Percentiles rank a stretch among this genome's conserved stretches.
Evolutionary conservation across 2,888 invertebrate species (phyloP).

Genomic region (Empis livida): DNA sequence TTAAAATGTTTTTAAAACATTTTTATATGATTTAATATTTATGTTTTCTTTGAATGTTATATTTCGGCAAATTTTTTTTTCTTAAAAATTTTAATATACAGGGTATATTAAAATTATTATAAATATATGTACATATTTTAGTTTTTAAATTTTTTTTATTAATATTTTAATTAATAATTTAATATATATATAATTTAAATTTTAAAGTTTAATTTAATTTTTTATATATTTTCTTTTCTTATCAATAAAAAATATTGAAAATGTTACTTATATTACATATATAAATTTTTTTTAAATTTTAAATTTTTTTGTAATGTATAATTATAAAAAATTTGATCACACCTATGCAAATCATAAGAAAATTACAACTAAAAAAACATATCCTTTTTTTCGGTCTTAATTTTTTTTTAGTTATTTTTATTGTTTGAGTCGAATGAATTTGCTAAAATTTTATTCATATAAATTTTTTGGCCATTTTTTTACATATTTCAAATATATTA

Average conservation of each 20-base stretch:
- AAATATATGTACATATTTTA: slow-evolving; percentile 7
- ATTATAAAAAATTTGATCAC: slow-evolving; percentile 11
- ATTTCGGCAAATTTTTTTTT: neutral
- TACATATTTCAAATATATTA: neutral
- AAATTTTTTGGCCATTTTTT: neutral
- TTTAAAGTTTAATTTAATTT: slow-evolving; percentile 1
- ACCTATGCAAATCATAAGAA: slow-evolving; percentile 13
- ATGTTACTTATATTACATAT: neutral
- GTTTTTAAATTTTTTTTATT: slow-evolving; percentile 7
- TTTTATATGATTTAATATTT: no score
- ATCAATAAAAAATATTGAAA: slow-evolving; percentile 8
- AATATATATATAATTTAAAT: slow-evolving; percentile 2
- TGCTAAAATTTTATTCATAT: neutral
- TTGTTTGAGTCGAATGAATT: neutral
- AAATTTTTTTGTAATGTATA: slow-evolving; percentile 7
- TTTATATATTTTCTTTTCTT: neutral
- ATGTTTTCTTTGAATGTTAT: no score
- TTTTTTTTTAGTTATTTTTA: slow-evolving; percentile 9
- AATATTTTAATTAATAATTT: slow-evolving; percentile 3
- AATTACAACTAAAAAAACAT: slow-evolving; percentile 4
- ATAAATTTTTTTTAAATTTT: neutral
- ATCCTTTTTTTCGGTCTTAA: neutral
- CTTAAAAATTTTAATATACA: no score
- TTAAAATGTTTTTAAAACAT: no score
- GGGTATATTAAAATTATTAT: slow-evolving; percentile 4